Base-by-base conservation (phyloP, 1,140 invertebrate genomes). In the Gryon sp. region DNA sequence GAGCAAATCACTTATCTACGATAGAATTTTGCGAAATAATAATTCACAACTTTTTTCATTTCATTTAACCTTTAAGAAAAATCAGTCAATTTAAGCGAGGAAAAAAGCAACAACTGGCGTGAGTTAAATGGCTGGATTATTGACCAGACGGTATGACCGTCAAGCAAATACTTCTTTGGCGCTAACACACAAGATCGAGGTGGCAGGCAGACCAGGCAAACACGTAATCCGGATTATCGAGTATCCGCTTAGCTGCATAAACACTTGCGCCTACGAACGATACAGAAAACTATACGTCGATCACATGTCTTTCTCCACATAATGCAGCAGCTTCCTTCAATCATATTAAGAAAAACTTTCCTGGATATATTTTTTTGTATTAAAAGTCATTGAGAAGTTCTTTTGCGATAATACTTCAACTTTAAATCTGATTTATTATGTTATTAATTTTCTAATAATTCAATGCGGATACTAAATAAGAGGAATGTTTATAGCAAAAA, bases 181-280 rank as follows among this genome's bases (percentile, higher is more conserved):
- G 75, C 38, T 73, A 70, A 78, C 32, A 76, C 57, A 57, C 63
- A 78, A 84, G 84, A 88, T 86, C 84, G 81, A 86, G 84, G 86
- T 86, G 83, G 77, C 82, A 83, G 80, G 78, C 80, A 80, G 79
- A 83, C 80, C 80, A 65, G 73, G 82, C 82, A 87, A 88, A 86
- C 83, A 84, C 83, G 82, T 88, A 88, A 88, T 87, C 86, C 86
- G 86, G 85, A 87, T 88, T 88, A 88, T 87, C 81, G 84, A 81
- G 80, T 83, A 88, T 88, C 86, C 86, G 86, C 87, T 88, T 88
- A 88, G 82, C 79, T 83, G 78, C 82, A 79, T 78, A 85, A 82
- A 88, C 86, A 88, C 86, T 88, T 88, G 86, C 82, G 79, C 63
- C 26, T n/a, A 46, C 30, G 46, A 84, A 78, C 82, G 82, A 87